These are phyloP conservation scores for Sesia apiformis DNA, from an alignment of 2,888 invertebrate genomes.

Conservation along the genomic window DNA sequence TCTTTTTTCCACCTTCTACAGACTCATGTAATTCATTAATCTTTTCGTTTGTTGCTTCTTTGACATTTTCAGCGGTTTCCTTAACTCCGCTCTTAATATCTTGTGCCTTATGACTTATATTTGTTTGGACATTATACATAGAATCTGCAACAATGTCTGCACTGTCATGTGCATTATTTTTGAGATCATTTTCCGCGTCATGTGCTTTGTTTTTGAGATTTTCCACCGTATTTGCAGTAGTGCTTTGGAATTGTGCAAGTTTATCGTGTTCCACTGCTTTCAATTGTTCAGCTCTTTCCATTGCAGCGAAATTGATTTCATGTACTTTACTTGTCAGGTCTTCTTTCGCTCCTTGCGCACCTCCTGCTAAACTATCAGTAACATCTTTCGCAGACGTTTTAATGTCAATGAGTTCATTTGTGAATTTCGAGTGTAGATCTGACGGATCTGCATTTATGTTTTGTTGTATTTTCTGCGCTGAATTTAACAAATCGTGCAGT, in stretches of 20 bases:
- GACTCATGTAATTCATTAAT: slow-evolving; percentile 40
- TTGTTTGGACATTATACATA: slow-evolving; percentile 31
- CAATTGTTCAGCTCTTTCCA: slow-evolving; percentile 49
- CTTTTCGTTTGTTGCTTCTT: slow-evolving; percentile 37
- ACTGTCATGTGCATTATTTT: slow-evolving; percentile 42
- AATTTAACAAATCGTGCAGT: slow-evolving; percentile 30
- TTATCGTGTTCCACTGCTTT: slow-evolving; percentile 35
- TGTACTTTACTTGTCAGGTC: slow-evolving; percentile 48
- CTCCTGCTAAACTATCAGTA: slow-evolving; percentile 44
- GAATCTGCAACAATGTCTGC: slow-evolving; percentile 35
- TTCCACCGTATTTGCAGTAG: slow-evolving; percentile 32
- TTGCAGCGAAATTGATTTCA: slow-evolving; percentile 49
- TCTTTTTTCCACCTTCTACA: slow-evolving; percentile 39
- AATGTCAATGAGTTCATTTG: slow-evolving; percentile 28
- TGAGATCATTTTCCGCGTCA: slow-evolving; percentile 32
- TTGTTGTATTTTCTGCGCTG: slow-evolving; percentile 30
- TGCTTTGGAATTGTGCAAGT: slow-evolving; percentile 32
- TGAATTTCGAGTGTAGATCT: slow-evolving; percentile 29
- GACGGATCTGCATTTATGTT: slow-evolving; percentile 26
- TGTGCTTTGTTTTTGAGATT: slow-evolving; percentile 30
- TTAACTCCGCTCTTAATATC: slow-evolving; percentile 36
- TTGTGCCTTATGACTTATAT: slow-evolving; percentile 32
- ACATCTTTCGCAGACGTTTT: slow-evolving; percentile 34
- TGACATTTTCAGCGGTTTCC: slow-evolving; percentile 32
- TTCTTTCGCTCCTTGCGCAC: slow-evolving; percentile 39